Conservation (phyloP, 2,888 invertebrate genomes). For the Himalopsyche anomala region DNA sequence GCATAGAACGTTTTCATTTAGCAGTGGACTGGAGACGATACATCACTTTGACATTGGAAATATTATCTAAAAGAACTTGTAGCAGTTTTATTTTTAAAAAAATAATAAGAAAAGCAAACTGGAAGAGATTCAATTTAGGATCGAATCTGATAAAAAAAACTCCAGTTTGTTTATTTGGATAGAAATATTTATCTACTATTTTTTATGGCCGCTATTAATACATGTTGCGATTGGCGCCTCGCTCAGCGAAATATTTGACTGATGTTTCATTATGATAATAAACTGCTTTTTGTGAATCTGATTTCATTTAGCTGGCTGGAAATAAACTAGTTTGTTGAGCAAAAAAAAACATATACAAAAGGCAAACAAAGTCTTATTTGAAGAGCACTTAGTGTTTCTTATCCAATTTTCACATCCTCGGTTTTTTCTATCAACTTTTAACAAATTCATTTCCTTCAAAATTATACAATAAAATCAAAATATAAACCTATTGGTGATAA, state of each 20-base stretch:
- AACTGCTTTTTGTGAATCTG: constrained; percentile 17
- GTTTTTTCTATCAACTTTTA: neutral
- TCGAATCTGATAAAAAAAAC: too few relatives aligned
- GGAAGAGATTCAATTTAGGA: too few relatives aligned
- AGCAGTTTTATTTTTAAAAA: too few relatives aligned
- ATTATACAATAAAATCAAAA: neutral
- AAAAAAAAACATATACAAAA: neutral
- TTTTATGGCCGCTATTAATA: neutral
- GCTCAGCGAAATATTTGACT: constrained; percentile 25
- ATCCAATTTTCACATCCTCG: neutral
- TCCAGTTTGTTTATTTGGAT: too few relatives aligned
- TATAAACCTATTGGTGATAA: too few relatives aligned
- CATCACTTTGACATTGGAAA: too few relatives aligned
- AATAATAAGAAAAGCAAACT: too few relatives aligned
- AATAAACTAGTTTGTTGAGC: constrained; percentile 3
- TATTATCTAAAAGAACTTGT: too few relatives aligned
- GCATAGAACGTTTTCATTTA: too few relatives aligned
- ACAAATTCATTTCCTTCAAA: neutral
- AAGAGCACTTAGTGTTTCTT: constrained; percentile 3
- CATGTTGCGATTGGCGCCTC: neutral
- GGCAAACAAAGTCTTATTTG: constrained; percentile 17
- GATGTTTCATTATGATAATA: constrained; percentile 23
- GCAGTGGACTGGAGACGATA: too few relatives aligned
- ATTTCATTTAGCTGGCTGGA: constrained; percentile 12
- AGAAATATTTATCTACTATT: too few relatives aligned